These are phyloP conservation scores for Tonatia bakeri DNA, from an alignment of 2,113 vertebrate species.

Conservation along the genomic window DNA sequence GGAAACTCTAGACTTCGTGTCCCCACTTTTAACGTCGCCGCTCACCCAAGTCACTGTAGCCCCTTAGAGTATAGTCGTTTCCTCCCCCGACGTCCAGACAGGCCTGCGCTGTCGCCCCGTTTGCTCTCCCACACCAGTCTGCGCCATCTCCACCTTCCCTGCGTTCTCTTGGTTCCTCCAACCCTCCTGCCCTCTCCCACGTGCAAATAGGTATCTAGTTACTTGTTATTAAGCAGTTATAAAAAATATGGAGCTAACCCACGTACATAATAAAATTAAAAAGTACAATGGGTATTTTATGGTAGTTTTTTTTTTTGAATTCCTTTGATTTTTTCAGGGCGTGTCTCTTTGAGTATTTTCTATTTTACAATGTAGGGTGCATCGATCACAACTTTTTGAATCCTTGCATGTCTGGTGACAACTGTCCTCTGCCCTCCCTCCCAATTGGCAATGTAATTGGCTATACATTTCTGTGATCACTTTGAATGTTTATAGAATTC, in stretches of 20 bases:
- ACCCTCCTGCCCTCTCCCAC: neutral
- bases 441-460: neutral
- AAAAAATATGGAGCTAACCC: neutral
- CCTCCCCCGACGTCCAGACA: neutral
- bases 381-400: neutral
- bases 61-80: neutral
- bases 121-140: neutral
- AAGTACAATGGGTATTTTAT: neutral
- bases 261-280: neutral
- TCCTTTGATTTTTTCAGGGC: neutral
- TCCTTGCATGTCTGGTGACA: neutral
- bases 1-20: neutral
- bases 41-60: neutral
- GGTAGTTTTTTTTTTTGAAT: neutral
- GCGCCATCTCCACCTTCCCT: neutral
- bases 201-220: too few species aligned
- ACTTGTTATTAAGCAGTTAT: neutral
- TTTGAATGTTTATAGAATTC: neutral
- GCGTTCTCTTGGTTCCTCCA: neutral
- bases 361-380: neutral
- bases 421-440: neutral
- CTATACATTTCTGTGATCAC: neutral
- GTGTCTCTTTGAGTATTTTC: neutral
- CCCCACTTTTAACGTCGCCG: neutral
- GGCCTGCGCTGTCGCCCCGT: neutral